Conservation (phyloP, 2,888 invertebrate genomes). For the Mongoloraphidia duomilia region DNA sequence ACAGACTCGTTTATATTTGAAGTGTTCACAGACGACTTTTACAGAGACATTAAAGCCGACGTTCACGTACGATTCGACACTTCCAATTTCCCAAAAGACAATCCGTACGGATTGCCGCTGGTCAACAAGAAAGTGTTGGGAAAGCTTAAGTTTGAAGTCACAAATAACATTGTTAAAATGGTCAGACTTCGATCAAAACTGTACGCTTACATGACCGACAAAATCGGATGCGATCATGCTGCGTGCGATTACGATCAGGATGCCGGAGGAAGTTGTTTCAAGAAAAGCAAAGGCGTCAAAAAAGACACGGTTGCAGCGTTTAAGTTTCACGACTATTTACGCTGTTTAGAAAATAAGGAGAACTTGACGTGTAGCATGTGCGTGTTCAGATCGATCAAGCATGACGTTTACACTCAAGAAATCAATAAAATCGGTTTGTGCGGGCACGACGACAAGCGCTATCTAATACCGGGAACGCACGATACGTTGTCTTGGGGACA, state of each 20-base stretch:
- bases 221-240: too few relatives aligned
- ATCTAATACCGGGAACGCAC: too few relatives aligned
- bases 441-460: too few relatives aligned
- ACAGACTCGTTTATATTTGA: constrained; percentile 21
- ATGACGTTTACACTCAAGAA: constrained; percentile 11
- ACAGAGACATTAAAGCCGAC: constrained; percentile 18
- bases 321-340: background rate
- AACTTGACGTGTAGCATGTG: background rate
- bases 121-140: constrained; percentile 14
- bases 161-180: constrained; percentile 5
- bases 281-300: constrained; percentile 16
- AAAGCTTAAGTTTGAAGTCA: constrained; percentile 10
- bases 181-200: constrained; percentile 11
- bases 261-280: constrained; percentile 9
- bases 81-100: constrained; percentile 17
- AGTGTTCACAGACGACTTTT: constrained; percentile 22
- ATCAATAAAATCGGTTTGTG: constrained; percentile 13
- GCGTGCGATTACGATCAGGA: constrained; percentile 1
- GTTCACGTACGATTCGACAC: constrained; percentile 21
- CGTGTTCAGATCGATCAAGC: constrained; percentile 7
- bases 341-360: constrained; percentile 8
- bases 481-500: too few relatives aligned
- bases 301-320: background rate
- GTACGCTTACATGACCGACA: background rate
- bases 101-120: constrained; percentile 16